Conservation (phyloP, 1,140 invertebrate genomes). For the Drosophila kanapiae region DNA sequence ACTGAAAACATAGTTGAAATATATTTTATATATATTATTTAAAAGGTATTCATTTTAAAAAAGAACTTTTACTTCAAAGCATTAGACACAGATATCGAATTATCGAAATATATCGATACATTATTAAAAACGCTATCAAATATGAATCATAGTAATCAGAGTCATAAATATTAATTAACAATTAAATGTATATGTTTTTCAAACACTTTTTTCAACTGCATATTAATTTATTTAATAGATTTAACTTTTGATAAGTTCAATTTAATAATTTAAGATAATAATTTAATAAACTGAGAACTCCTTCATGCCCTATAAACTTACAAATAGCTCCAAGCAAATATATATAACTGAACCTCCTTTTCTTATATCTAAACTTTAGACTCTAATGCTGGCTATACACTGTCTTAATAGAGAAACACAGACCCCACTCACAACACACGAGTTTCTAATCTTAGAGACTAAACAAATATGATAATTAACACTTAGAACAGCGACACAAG, state of each 20-base stretch:
- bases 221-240: not conserved
- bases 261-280: too few species aligned
- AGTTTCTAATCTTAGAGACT: conserved; percentile 39
- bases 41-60: not conserved
- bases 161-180: not conserved
- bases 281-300: not conserved
- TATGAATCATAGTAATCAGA: not conserved
- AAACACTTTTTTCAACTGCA: not conserved
- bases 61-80: not conserved
- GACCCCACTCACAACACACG: not conserved
- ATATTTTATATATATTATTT: not conserved
- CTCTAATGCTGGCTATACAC: not conserved
- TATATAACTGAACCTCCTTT: not conserved
- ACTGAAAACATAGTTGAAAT: not conserved
- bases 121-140: not conserved
- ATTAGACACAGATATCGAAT: not conserved
- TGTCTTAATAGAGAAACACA: not conserved
- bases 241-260: too few species aligned
- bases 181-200: not conserved
- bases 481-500: conserved; percentile 40
- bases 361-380: not conserved
- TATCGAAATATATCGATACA: too few species aligned
- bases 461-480: conserved; percentile 51
- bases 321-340: not conserved
- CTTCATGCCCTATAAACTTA: too few species aligned